phyloP scores from a whole-genome alignment of 2,888 invertebrate species.

The Oligia strigilis region DNA sequence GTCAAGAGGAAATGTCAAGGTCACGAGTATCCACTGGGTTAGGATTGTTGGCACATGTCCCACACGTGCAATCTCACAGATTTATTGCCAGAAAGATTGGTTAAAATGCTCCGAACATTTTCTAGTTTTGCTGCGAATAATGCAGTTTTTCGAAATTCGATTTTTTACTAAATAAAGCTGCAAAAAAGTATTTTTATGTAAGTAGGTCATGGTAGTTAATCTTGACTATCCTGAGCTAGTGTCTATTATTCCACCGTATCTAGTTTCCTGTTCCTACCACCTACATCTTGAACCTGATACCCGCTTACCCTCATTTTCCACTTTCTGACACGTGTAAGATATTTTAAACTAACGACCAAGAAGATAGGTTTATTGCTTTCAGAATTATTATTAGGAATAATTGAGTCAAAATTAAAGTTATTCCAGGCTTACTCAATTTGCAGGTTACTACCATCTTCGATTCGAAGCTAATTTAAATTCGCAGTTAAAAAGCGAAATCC shows the following conservation, averaged over 20 bases:
- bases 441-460: not conserved
- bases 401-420: not conserved
- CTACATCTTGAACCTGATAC: conserved; percentile 13
- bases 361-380: not conserved
- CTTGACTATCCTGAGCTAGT: conserved; percentile 4
- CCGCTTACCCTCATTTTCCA: conserved; percentile 19
- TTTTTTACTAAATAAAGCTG: not conserved
- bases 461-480: conserved; percentile 20
- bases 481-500: not conserved
- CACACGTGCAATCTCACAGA: conserved; percentile 28
- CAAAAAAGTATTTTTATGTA: not conserved
- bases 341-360: not conserved
- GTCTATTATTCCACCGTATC: conserved; percentile 13
- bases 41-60: conserved; percentile 44
- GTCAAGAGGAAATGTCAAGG: conserved; percentile 54
- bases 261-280: conserved; percentile 3
- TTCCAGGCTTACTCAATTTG: not conserved
- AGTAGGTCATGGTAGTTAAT: conserved; percentile 4
- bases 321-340: conserved; percentile 22
- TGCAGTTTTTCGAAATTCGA: not conserved
- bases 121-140: not conserved
- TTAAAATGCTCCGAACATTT: conserved; percentile 4
- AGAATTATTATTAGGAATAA: conserved; percentile 5
- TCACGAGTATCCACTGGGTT: conserved; percentile 20
- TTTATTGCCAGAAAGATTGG: conserved; percentile 28